Base-by-base conservation (phyloP, 2,888 invertebrate species). In the Hypomecis atomaria region DNA sequence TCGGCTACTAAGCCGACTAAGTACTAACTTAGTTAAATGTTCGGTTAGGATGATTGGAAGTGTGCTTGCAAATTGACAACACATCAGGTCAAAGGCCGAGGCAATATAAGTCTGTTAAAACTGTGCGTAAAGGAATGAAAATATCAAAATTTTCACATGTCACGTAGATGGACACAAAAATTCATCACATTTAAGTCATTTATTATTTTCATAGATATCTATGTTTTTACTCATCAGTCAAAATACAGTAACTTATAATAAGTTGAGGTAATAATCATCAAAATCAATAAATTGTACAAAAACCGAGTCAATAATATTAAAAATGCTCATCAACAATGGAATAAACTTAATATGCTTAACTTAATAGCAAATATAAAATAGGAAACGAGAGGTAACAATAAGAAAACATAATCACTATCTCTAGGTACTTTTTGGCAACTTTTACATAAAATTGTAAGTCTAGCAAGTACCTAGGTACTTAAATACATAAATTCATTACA, bases 301-400 rank as follows among this genome's bases (percentile, higher is more conserved):
- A 47, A 48, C 23, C n/a, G 6, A 45, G 36, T 59, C 62, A 65
- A 65, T 60, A 67, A 54, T 48, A 65, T 55, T 62, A 68, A 69
- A 71, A 72, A 71, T 70, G 59, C 49, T 34, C 49, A 48, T 66
- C 61, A 62, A 52, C 45, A 66, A 44, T 44, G 58, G 47, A 48
- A 1, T 10, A 34, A 34, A 44, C 44, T 13, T 44, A 44, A 13
- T 42, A n/a, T 42, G 23, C 23, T 23, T 23, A 23, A 23, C 23
- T 23, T 23, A 23, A 23, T 40, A 10, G 8, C 40, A 40, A 40
- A 40, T 7, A 40, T 7, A 68, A 38, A 13, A 40, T 13, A 56
- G 5, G 50, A 65, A 50, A 37, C 42, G 53, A 40, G 37, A 45
- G 36, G 37, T 52, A 50, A 62, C 54, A 65, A 50, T 49, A 53